phyloP scores from a whole-genome alignment of 2,797 vertebrate species.

The Taeniopygia guttata region DNA sequence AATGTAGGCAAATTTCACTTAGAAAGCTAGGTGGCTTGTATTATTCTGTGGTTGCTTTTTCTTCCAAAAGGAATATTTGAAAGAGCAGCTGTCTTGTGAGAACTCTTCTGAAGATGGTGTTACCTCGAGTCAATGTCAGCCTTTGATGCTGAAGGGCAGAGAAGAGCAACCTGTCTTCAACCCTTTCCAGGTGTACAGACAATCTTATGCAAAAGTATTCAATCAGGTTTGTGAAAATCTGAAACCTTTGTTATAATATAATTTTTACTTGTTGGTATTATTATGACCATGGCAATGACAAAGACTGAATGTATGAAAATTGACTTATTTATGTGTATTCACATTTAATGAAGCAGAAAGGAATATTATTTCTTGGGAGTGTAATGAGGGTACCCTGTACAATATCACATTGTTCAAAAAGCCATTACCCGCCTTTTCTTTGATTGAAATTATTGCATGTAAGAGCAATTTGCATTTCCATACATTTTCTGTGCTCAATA shows the following conservation, averaged over 20 bases:
- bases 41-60: neutral
- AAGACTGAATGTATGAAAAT: neutral
- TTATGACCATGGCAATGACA: neutral
- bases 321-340: neutral
- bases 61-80: constrained; percentile 82
- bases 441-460: neutral
- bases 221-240: constrained; percentile 83
- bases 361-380: neutral
- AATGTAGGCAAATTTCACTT: neutral
- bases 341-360: neutral
- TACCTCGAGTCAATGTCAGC: constrained; percentile 54
- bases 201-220: constrained; percentile 79
- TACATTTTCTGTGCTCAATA: neutral
- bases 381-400: neutral
- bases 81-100: constrained; percentile 75
- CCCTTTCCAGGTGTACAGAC: constrained; percentile 82
- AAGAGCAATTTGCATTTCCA: neutral
- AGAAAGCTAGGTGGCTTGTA: neutral
- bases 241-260: neutral
- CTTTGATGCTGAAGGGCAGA: constrained; percentile 62
- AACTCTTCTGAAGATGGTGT: constrained; percentile 46
- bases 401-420: neutral
- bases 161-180: constrained; percentile 76
- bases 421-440: neutral
- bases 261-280: neutral